Evolutionary conservation across 2,797 vertebrate species (phyloP), one percentile per base, ranked within the genome.

Genomic region (Picus viridis): DNA sequence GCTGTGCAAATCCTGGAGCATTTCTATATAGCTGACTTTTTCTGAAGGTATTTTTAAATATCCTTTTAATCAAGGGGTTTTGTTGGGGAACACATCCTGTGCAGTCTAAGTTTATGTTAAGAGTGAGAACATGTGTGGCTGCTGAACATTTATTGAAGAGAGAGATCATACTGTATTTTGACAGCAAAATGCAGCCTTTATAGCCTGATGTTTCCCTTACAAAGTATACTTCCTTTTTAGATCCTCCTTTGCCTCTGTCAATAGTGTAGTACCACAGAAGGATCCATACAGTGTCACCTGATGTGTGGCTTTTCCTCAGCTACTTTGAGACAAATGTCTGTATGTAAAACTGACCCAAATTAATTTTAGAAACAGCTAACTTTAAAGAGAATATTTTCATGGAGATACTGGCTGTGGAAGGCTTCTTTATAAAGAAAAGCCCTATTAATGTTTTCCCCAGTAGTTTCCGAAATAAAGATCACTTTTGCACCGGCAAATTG

Each of bases 1-100:
- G 9, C 57, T 64, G 43, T 3, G 7, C 36, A 84, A 68, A 62
- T 73, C 2, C 3, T 84, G n/a, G 54, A 57, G 49, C 18, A 58
- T 32, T 54, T 70, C 16, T 63, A 9, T 36, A 16, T 7, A 43
- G 41, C 14, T 82, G 57, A 32, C 7, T 36, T 45, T 18, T 82
- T 82, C 22, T 71, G 62, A 88, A 79, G 10, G 11, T 61, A 8
- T 79, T 88, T 65, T 6, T 85, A 74, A 86, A 65, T 56, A 58
- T 30, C 8, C 3, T 8, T 3, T 74, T 71, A 67, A 41, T 71
- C 26, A 62, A 57, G n/a, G 30, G 19, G 18, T 77, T 41, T 78
- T 16, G 0, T 0, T 0, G 3, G 5, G 16, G 2, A 63, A 16
- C 18, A 10, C 9, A 32, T 73, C 22, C 27, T 24, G 2, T 29